Base-by-base conservation (phyloP, 2,113 vertebrate genomes). In the Xiphorhynchus elegans region DNA sequence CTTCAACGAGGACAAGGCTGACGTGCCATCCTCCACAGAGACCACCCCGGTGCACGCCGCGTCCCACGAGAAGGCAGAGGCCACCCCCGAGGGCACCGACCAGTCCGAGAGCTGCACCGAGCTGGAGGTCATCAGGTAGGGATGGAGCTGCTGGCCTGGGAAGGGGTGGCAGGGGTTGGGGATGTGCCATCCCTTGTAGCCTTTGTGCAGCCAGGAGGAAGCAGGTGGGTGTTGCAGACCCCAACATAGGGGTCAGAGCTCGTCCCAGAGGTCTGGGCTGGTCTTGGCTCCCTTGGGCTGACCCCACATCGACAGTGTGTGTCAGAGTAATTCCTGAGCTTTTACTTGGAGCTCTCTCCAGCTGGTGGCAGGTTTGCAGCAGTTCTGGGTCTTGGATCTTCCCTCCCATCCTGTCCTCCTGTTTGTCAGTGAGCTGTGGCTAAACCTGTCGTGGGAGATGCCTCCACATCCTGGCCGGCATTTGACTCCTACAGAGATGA, bases 51-150 rank as follows among this genome's bases (percentile, higher is more conserved):
- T 99, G 89, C 99, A 99, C 53, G 10, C 96, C 0, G 94, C 98
- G 16, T 95, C 95, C 23, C 97, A 78, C 63, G 96, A 97, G 60
- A 96, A 82, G 75, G 94, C 68, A 3, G 90, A 93, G 44, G 59
- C 95, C 69, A 83, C 87, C 4, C 95, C 95, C 6, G 98, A 98
- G 3, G 98, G 98, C 24, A 95, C 82, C 0, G 98, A 98, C 63
- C 97, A 96, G 58, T 96, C 96, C 0, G 97, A 98, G n/a, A 68
- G 95, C 91, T 97, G 97, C 97, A 93, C 97, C 0, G 99, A 99
- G 90, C 98, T 99, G 42, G 99, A 99, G 90, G 99, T 99, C 95
- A 99, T 99, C 97, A 99, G 99, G 99, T 99, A 29, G 83, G 98
- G 52, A 5, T 53, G 10, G 49, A 40, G 24, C 44, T 62, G 25